Evolutionary conservation across 2,113 vertebrate genomes (phyloP).

Genomic region (crab-eating macaque (Macaca fascicularis)): T2T-MFA8v1.1 NC_088391.1:38902501-38903000

Average conservation of each 20-base stretch:
- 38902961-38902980: neutral
- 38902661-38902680: slow-evolving; percentile 70
- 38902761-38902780: slow-evolving; percentile 24
- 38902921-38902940: neutral
- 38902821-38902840: slow-evolving; percentile 31
- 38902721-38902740: neutral
- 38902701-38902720: slow-evolving; percentile 27
- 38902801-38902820: slow-evolving; percentile 59
- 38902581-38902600: slow-evolving; percentile 58
- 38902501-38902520: slow-evolving; percentile 62
- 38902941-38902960: neutral
- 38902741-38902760: slow-evolving; percentile 56
- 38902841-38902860: slow-evolving; percentile 45
- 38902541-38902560: slow-evolving; percentile 21
- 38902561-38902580: slow-evolving; percentile 63
- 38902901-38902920: slow-evolving; percentile 42
- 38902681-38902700: slow-evolving; percentile 76
- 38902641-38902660: slow-evolving; percentile 70
- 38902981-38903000: slow-evolving; percentile 28
- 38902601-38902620: slow-evolving; percentile 73
- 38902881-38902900: neutral
- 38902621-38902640: slow-evolving; percentile 72
- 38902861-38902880: slow-evolving; percentile 56
- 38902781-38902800: slow-evolving; percentile 63
- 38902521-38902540: neutral